phyloP scores from a whole-genome alignment of 2,797 vertebrate genomes.

The Xiphorhynchus erythropygius region DNA sequence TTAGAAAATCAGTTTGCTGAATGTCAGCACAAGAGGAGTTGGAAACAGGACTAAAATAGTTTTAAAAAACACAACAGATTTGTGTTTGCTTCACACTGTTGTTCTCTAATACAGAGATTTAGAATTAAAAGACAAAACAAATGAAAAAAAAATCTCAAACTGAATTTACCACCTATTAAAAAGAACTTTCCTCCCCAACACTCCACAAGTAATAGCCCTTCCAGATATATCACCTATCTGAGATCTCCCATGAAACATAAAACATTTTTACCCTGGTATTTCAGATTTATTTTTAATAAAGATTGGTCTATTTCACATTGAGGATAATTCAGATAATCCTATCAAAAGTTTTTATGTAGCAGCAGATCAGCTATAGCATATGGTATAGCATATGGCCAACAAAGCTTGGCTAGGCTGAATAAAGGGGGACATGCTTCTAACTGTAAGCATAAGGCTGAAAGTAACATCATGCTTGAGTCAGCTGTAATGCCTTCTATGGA shows the following conservation, averaged over 20 bases:
- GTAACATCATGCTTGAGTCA: neutral
- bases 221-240: neutral
- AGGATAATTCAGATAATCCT: neutral
- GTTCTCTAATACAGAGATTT: slow-evolving; percentile 16
- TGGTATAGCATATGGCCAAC: neutral
- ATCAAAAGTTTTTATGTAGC: neutral
- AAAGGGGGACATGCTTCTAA: neutral
- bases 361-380: neutral
- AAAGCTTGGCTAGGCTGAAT: neutral
- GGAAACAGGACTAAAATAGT: slow-evolving; percentile 52
- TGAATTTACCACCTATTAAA: neutral
- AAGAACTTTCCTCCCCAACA: neutral
- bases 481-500: neutral
- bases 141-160: neutral
- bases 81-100: slow-evolving; percentile 34
- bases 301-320: neutral
- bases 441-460: neutral
- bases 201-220: neutral
- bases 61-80: slow-evolving; percentile 48
- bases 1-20: slow-evolving; percentile 74
- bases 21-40: slow-evolving; percentile 62
- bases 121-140: neutral
- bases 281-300: slow-evolving; percentile 43
- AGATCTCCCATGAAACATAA: neutral
- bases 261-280: neutral